A percentile compares a stretch with the other conserved stretches of the same genome.
Evolutionary conservation across 2,797 vertebrate species (phyloP).

Genomic region (Eidolon dupreanum): DNA sequence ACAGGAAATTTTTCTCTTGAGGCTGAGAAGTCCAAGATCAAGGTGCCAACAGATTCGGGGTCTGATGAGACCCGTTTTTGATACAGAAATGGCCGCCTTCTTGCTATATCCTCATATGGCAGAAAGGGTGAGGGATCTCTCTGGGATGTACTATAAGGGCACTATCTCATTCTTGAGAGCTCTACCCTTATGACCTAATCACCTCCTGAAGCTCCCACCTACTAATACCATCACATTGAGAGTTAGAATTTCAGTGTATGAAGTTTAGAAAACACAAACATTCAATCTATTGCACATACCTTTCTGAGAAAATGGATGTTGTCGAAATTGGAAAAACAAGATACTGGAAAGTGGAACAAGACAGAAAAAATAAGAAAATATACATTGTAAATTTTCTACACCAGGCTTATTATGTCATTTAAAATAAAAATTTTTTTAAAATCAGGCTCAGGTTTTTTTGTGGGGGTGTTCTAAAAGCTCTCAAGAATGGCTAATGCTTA

Average conservation of each 20-base stretch:
- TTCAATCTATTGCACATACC: background rate
- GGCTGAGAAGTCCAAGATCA: background rate
- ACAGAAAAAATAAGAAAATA: background rate
- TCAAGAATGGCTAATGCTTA: background rate
- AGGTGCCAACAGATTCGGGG: background rate
- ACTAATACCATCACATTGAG: background rate
- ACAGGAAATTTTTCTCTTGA: background rate
- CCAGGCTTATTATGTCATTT: background rate
- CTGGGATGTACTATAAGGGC: background rate
- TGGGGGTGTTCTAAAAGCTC: background rate
- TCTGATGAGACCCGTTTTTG: background rate
- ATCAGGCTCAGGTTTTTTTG: background rate
- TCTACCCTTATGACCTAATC: background rate
- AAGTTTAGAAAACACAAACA: background rate
- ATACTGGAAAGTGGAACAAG: background rate
- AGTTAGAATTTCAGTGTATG: background rate
- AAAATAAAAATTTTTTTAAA: background rate
- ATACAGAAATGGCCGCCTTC: background rate
- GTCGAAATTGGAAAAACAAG: background rate
- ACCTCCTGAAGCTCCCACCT: background rate
- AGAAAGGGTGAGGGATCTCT: background rate
- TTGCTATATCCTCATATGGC: background rate
- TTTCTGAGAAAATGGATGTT: background rate
- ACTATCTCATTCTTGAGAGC: background rate
- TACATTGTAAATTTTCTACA: background rate